phyloP scores from a whole-genome alignment of 2,797 vertebrate genomes.

The Morelia viridis region DNA sequence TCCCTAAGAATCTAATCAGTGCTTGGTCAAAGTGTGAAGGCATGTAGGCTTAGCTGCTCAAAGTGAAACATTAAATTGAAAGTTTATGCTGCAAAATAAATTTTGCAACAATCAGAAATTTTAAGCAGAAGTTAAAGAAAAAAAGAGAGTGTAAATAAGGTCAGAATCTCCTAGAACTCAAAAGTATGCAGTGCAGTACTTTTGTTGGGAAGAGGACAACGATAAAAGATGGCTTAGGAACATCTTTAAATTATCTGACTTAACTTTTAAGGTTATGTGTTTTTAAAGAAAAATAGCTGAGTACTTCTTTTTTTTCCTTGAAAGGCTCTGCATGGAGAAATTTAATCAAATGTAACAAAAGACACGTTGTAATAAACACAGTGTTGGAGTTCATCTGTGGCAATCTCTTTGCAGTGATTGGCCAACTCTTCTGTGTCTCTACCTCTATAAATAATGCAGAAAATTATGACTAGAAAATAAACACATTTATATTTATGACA shows the following conservation, averaged over 20 bases:
- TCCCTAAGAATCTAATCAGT: not conserved
- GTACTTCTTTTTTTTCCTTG: not conserved
- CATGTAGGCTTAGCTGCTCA: not conserved
- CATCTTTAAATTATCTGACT: not conserved
- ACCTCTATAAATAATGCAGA: conserved; percentile 43
- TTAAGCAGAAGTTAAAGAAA: not conserved
- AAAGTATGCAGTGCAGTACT: not conserved
- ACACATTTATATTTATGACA: not conserved
- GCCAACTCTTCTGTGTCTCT: conserved; percentile 45
- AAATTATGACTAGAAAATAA: not conserved
- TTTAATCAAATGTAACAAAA: not conserved
- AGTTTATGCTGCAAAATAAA: not conserved
- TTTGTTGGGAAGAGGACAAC: not conserved
- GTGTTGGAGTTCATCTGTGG: not conserved
- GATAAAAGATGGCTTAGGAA: not conserved
- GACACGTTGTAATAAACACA: not conserved
- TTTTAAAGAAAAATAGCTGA: not conserved
- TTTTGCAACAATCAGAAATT: not conserved
- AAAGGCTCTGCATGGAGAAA: conserved; percentile 6
- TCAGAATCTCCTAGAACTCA: not conserved
- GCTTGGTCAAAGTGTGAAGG: not conserved
- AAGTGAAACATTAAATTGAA: not conserved
- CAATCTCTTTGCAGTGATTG: not conserved
- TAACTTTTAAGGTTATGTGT: not conserved
- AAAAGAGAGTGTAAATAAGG: not conserved